Conservation (phyloP, 2,888 invertebrate species). For the Eutolmus rufibarbis region DNA sequence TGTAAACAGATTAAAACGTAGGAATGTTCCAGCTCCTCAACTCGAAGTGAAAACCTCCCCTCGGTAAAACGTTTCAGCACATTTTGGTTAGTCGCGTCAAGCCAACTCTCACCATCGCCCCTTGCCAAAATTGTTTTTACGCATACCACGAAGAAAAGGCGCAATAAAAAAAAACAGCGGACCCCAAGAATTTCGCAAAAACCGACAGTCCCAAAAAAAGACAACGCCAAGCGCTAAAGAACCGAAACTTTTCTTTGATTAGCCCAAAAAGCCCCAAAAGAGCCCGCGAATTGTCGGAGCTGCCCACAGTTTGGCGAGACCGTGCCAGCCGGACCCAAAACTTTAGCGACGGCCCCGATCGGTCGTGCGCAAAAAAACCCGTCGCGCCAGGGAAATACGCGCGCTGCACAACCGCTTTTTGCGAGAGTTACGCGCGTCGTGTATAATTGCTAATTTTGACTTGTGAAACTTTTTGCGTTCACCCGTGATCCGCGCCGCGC, state of each 20-base stretch:
- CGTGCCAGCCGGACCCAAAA: not conserved
- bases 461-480: conserved; percentile 14
- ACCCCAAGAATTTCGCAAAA: not conserved
- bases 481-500: not conserved
- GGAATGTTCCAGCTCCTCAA: not conserved
- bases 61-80: not conserved
- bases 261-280: not conserved
- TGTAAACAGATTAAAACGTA: not conserved
- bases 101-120: not conserved
- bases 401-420: conserved; percentile 25
- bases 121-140: not conserved
- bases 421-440: conserved; percentile 4
- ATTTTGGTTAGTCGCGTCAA: not conserved
- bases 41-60: not conserved
- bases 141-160: not conserved
- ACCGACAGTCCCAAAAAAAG: not conserved
- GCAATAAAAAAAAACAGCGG: not conserved
- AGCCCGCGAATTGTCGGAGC: not conserved
- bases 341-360: not conserved
- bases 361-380: conserved; percentile 7
- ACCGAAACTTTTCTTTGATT: not conserved
- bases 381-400: conserved; percentile 10
- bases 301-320: not conserved
- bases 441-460: conserved; percentile 28
- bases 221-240: not conserved